Percentiles rank a stretch among this genome's conserved stretches.
phyloP scores from a whole-genome alignment of 2,797 vertebrate species.

The Fundulus diaphanus region DNA sequence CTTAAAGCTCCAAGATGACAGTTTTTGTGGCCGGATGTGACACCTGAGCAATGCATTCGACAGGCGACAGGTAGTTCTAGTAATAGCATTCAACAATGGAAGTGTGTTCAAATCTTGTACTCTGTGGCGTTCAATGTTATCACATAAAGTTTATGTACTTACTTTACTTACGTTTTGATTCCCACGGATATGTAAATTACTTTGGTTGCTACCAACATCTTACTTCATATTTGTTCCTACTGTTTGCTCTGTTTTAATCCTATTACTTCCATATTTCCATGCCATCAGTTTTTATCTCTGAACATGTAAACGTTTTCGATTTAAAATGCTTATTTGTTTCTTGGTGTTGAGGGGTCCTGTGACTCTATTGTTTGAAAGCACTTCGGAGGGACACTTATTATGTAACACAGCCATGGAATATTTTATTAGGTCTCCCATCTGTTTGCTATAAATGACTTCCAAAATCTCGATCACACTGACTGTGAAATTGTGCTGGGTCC shows the following conservation, averaged over 20 bases:
- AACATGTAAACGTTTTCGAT: background rate
- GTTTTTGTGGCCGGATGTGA: no score
- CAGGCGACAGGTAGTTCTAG: no score
- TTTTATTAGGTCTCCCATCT: slow-evolving; percentile 28
- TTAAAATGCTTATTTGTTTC: background rate
- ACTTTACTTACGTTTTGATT: no score
- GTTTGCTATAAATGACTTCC: slow-evolving; percentile 17
- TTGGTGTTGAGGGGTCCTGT: background rate
- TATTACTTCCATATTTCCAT: background rate
- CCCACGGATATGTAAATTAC: no score
- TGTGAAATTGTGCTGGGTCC: slow-evolving; percentile 30
- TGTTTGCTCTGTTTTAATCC: background rate
- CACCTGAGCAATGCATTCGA: no score
- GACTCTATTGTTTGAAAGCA: background rate
- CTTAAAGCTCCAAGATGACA: no score
- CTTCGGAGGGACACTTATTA: background rate
- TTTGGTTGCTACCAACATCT: background rate
- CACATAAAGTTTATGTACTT: no score
- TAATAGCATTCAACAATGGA: no score
- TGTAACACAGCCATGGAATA: slow-evolving; percentile 3
- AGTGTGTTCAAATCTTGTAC: no score
- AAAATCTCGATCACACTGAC: slow-evolving; percentile 16
- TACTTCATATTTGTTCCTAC: background rate
- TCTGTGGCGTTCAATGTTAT: no score
- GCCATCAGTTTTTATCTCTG: background rate